A percentile compares a stretch with the other conserved stretches of the same genome.
Evolutionary conservation across 2,888 invertebrate genomes (phyloP).

Genomic region (Carterocephalus palaemon): DNA sequence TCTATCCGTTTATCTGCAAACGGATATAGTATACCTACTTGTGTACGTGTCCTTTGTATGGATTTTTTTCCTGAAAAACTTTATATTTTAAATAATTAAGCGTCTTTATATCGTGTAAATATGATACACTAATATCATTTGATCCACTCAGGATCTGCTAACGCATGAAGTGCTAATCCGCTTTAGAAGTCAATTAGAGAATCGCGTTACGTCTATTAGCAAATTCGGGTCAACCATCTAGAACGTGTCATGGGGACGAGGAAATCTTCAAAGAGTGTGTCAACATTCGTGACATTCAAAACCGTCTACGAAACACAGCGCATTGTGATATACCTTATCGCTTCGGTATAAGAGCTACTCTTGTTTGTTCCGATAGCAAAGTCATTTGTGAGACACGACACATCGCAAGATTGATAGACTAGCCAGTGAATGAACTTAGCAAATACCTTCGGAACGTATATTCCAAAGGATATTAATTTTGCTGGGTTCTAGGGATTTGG

Average conservation of each 20-base stretch:
- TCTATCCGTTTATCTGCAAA: too few relatives aligned
- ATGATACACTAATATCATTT: too few relatives aligned
- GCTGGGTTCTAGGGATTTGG: slow-evolving; percentile 24
- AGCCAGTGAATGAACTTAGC: slow-evolving; percentile 42
- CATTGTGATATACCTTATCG: slow-evolving; percentile 17
- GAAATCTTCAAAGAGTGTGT: slow-evolving; percentile 43
- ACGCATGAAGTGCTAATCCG: not conserved
- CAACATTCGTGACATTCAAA: slow-evolving; percentile 39
- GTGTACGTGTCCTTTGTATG: too few relatives aligned
- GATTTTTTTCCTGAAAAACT: too few relatives aligned
- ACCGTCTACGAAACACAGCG: slow-evolving; percentile 28
- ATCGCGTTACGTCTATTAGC: slow-evolving; percentile 10
- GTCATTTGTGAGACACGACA: slow-evolving; percentile 30
- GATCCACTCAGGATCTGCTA: too few relatives aligned
- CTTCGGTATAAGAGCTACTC: slow-evolving; percentile 21
- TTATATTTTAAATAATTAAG: too few relatives aligned
- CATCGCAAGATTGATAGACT: slow-evolving; percentile 45
- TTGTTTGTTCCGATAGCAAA: slow-evolving; percentile 13
- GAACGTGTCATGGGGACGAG: slow-evolving; percentile 38
- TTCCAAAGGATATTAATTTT: slow-evolving; percentile 35
- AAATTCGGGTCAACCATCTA: slow-evolving; percentile 38
- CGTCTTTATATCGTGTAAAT: too few relatives aligned
- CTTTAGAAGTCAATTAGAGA: slow-evolving; percentile 3
- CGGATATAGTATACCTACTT: too few relatives aligned
- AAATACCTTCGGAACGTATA: slow-evolving; percentile 36